Evolutionary conservation across 64 coral and sea anemone genomes (phyloP).

Genomic region (Porites australiensis): DNA sequence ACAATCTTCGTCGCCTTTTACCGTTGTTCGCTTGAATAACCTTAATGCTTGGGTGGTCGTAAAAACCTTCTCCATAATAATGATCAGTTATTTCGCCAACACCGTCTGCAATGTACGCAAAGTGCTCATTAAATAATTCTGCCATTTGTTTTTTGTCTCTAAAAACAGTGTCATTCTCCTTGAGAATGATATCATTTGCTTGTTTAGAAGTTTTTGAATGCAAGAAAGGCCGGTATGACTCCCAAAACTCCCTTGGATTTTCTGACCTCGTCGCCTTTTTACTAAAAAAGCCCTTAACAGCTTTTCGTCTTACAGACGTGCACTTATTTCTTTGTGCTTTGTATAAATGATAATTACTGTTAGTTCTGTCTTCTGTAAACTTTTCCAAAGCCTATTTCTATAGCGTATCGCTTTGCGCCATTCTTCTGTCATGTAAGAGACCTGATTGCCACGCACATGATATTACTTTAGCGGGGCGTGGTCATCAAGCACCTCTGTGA

Average conservation of each 20-base stretch:
- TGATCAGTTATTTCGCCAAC: constrained; percentile 3
- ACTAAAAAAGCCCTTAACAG: constrained; percentile 12
- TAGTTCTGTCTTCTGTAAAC: constrained; percentile 11
- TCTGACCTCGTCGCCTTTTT: constrained; percentile 7
- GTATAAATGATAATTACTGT: constrained; percentile 20
- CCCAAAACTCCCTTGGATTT: constrained; percentile 63
- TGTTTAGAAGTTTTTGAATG: constrained; percentile 44
- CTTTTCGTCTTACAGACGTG: background rate
- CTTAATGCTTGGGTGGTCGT: constrained; percentile 19
- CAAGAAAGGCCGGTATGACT: constrained; percentile 67
- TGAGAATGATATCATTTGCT: constrained; percentile 67
- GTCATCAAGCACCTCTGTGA: background rate
- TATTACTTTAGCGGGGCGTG: background rate
- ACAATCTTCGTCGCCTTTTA: too few species aligned
- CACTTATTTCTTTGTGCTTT: constrained; percentile 17
- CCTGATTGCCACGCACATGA: background rate
- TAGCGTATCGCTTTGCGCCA: constrained; percentile 18
- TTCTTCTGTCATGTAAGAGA: background rate
- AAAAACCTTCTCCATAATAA: constrained; percentile 45
- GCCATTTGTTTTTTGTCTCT: background rate
- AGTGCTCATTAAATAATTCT: constrained; percentile 55
- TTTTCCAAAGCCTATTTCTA: constrained; percentile 19
- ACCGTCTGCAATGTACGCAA: constrained; percentile 52
- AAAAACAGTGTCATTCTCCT: constrained; percentile 55
- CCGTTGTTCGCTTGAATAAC: constrained; percentile 17